Evolutionary conservation across 2,888 invertebrate genomes (phyloP), one percentile per base, ranked within the genome.

Genomic region (Mantis religiosa): DNA sequence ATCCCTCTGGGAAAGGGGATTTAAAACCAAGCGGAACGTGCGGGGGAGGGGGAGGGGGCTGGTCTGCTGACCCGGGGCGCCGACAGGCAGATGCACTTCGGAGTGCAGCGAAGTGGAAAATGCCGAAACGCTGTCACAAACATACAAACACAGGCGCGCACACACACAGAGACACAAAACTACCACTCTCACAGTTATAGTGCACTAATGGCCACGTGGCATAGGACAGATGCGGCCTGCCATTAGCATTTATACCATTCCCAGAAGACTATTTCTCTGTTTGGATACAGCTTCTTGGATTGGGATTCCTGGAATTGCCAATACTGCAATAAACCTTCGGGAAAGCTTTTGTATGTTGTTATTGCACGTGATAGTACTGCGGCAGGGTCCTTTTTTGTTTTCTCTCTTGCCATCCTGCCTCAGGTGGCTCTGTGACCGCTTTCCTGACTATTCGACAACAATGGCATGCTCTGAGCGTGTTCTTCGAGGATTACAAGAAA

Each of bases 71-170:
- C 54, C 54, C 25, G 54, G 54, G 54, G 54, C 41, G n/a, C 27
- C 81, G 88, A 88, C 88, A 88, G 88, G 88, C 85, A 82, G 88
- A 34, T 84, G 88, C 88, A 88, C 88, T 88, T 88, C 84, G 20
- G 27, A 27, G 82, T 81, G 85, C 85, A 87, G 8, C 81, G 81
- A 87, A 27, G 71, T 81, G 30, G 28, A 87, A 87, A 81, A 81
- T 87, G 34, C 20, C 28, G 41, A 87, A 47, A 54, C 28, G 85
- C 54, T 84, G 84, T 84, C 84, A 34, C 28, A 2, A 14, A 20
- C 84, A 84, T 6, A 30, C 83, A 83, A 6, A 34, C 54, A 15
- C 15, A 54, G 3, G 3, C 54, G 15, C 54, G 30, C 20, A 30
- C 83, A 83, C 41, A 41, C 54, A 20, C 20, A 71, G 3, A 3